Conservation (phyloP, 2,113 vertebrate species). For the Scopus umbretta region DNA sequence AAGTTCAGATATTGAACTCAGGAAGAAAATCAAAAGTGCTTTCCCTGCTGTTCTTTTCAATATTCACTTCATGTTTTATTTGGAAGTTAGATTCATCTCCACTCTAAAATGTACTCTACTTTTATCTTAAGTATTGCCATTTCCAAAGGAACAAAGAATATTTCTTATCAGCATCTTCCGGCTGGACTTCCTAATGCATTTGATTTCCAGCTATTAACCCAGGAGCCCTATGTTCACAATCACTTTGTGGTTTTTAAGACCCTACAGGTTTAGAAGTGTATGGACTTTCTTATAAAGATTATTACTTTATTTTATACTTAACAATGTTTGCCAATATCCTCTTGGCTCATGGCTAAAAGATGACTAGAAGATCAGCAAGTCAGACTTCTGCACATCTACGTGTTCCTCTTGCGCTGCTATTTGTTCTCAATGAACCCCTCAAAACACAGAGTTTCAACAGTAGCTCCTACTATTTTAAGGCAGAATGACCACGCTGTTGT, state of each 20-base stretch:
- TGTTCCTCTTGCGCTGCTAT: neutral
- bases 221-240: constrained; percentile 31
- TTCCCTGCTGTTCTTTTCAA: constrained; percentile 46
- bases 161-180: constrained; percentile 66
- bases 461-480: neutral
- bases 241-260: constrained; percentile 30
- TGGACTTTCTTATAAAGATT: constrained; percentile 25
- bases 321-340: constrained; percentile 26
- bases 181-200: constrained; percentile 65
- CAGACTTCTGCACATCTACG: neutral
- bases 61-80: constrained; percentile 56
- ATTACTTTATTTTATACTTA: constrained; percentile 12
- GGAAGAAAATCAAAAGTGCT: constrained; percentile 4
- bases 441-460: neutral
- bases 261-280: neutral
- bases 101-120: constrained; percentile 23
- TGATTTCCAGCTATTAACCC: constrained; percentile 76
- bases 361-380: neutral
- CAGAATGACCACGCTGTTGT: neutral
- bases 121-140: constrained; percentile 51
- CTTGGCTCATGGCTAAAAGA: constrained; percentile 8
- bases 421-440: neutral
- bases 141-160: constrained; percentile 61
- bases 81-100: constrained; percentile 17
- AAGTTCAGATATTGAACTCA: constrained; percentile 2